Percentiles rank a stretch among this genome's conserved stretches.
These are phyloP conservation scores for Mormyrops attenuatus DNA, from an alignment of 2,797 vertebrate genomes.

Conservation along the genomic window DNA sequence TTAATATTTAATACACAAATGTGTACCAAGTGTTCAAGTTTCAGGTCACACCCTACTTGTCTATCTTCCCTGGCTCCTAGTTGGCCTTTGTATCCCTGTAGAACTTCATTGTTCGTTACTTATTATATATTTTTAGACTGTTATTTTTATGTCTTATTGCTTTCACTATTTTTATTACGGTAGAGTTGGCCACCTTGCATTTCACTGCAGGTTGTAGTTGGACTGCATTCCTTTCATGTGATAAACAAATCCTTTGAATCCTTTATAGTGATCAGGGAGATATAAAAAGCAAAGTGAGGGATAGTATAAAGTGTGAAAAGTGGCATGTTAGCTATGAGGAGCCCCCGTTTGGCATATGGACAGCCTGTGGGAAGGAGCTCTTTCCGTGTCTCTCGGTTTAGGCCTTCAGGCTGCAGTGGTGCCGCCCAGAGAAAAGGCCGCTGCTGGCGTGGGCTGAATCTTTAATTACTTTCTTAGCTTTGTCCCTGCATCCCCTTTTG, in stretches of 20 bases:
- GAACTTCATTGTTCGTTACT: neutral
- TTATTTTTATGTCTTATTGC: neutral
- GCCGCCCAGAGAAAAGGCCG: neutral
- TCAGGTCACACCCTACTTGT: neutral
- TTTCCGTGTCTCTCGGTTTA: neutral
- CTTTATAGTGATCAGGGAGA: neutral
- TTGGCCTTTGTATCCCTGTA: neutral
- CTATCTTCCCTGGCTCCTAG: neutral
- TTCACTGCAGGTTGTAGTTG: neutral
- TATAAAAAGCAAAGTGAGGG: neutral
- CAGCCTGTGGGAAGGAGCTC: neutral
- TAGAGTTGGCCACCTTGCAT: neutral
- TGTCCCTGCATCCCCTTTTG: neutral
- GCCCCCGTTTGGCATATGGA: neutral
- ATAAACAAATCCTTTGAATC: neutral
- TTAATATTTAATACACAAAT: neutral
- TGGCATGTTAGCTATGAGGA: neutral
- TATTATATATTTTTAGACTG: neutral
- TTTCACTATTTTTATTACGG: neutral
- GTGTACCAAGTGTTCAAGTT: neutral
- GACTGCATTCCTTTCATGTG: neutral
- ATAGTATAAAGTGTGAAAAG: neutral
- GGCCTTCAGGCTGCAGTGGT: neutral
- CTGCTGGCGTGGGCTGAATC: neutral
- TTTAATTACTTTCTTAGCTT: neutral